phyloP scores from a whole-genome alignment of 2,113 vertebrate genomes.

The Platanista minor region DNA sequence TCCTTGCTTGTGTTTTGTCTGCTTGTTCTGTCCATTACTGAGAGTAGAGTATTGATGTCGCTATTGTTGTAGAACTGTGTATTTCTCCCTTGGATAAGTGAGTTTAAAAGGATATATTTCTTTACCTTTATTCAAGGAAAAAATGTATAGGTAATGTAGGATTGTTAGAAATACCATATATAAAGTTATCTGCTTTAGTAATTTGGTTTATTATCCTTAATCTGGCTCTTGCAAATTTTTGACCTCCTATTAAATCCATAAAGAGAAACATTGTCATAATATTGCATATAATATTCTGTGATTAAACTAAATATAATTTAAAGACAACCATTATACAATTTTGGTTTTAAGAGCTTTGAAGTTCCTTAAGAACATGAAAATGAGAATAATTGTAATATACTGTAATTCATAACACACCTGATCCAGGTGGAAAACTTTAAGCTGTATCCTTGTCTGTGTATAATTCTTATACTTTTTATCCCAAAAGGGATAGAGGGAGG shows the following conservation, averaged over 20 bases:
- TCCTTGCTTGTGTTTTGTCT: neutral
- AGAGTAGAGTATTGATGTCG: neutral
- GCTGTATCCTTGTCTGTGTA: neutral
- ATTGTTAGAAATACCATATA: constrained; percentile 18
- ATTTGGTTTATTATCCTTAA: neutral
- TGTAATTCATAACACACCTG: neutral
- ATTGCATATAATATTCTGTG: neutral
- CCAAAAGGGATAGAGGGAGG: neutral
- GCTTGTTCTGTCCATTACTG: neutral
- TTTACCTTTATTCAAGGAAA: neutral
- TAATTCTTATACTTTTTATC: neutral
- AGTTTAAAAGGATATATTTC: neutral
- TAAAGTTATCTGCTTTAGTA: constrained; percentile 6
- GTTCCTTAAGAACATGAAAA: neutral
- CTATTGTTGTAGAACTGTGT: neutral
- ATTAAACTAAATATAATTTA: neutral
- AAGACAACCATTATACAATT: neutral
- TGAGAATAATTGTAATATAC: neutral
- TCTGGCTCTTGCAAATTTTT: neutral
- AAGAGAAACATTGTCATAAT: neutral
- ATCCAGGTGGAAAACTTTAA: neutral
- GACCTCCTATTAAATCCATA: neutral
- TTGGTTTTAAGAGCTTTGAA: neutral
- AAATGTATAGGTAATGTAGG: neutral
- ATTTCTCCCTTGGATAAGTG: neutral